Evolutionary conservation across 2,797 vertebrate species (phyloP).

Genomic region (Coccyzus lansbergi): DNA sequence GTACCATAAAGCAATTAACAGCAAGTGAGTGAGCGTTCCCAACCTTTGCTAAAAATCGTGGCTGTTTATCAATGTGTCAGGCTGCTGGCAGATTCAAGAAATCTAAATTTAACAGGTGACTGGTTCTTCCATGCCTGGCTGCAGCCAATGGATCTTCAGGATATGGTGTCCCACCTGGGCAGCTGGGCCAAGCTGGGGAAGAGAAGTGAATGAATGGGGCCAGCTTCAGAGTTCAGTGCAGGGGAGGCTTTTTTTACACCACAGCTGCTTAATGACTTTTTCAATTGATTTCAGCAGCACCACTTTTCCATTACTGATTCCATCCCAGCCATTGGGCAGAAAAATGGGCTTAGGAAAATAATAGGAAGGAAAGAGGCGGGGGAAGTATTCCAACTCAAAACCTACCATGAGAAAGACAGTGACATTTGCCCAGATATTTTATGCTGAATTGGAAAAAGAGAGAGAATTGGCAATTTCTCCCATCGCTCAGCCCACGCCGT

Average conservation of each 20-base stretch:
- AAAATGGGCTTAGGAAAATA: conserved; percentile 41
- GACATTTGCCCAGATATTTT: conserved; percentile 42
- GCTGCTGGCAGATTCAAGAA: conserved; percentile 80
- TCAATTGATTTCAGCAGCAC: conserved; percentile 64
- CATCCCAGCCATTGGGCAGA: conserved; percentile 34
- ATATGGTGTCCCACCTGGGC: conserved; percentile 43
- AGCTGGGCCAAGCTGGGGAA: conserved; percentile 4
- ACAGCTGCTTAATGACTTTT: conserved; percentile 63
- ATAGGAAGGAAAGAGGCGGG: background rate
- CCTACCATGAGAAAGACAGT: background rate
- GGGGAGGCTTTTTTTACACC: conserved; percentile 26
- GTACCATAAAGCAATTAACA: conserved; percentile 76
- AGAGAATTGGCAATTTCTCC: background rate
- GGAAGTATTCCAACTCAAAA: background rate
- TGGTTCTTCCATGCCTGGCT: conserved; percentile 63
- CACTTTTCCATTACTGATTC: conserved; percentile 61
- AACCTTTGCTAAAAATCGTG: conserved; percentile 69
- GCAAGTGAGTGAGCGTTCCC: conserved; percentile 61
- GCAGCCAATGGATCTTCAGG: conserved; percentile 74
- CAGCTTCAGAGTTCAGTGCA: conserved; percentile 17
- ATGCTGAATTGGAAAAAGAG: conserved; percentile 19
- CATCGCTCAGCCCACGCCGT: background rate
- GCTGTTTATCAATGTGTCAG: conserved; percentile 81
- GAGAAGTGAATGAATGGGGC: conserved; percentile 33
- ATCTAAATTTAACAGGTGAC: conserved; percentile 81